These are phyloP conservation scores for Lutraria rhynchaena DNA, from an alignment of 1,140 invertebrate species.

Conservation along the genomic window DNA sequence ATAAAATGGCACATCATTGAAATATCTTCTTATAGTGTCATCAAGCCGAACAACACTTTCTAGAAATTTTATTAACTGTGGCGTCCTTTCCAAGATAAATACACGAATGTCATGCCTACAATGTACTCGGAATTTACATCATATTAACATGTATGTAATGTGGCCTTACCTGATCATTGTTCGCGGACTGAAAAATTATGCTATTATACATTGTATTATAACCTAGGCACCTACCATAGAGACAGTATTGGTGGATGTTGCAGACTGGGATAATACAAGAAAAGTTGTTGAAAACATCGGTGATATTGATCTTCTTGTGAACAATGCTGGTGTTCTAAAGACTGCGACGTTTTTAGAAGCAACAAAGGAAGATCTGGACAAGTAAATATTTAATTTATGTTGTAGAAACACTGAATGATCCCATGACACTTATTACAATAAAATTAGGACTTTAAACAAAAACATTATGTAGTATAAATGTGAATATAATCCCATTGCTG, in stretches of 20 bases:
- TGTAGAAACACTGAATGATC: background rate
- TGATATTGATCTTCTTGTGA: slow-evolving; percentile 7
- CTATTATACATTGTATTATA: too few relatives aligned
- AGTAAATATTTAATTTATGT: slow-evolving; percentile 9
- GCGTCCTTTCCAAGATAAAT: too few relatives aligned
- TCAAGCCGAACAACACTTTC: too few relatives aligned
- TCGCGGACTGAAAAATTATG: too few relatives aligned
- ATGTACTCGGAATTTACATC: too few relatives aligned
- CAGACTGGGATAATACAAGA: slow-evolving; percentile 14
- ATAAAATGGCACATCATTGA: too few relatives aligned
- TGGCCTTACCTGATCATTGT: too few relatives aligned
- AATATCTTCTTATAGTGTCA: too few relatives aligned
- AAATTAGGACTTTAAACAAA: background rate
- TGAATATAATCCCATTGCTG: background rate
- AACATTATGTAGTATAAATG: background rate
- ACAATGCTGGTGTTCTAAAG: slow-evolving; percentile 1
- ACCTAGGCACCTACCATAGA: slow-evolving; percentile 14
- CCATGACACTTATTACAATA: background rate
- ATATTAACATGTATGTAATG: too few relatives aligned
- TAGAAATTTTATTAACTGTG: too few relatives aligned
- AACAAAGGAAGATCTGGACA: too few relatives aligned
- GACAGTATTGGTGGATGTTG: background rate
- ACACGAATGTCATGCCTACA: too few relatives aligned
- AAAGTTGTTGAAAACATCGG: slow-evolving; percentile 14
- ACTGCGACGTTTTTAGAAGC: background rate